Evolutionary conservation across 2,797 vertebrate species (phyloP).

Genomic region (Alca torda): DNA sequence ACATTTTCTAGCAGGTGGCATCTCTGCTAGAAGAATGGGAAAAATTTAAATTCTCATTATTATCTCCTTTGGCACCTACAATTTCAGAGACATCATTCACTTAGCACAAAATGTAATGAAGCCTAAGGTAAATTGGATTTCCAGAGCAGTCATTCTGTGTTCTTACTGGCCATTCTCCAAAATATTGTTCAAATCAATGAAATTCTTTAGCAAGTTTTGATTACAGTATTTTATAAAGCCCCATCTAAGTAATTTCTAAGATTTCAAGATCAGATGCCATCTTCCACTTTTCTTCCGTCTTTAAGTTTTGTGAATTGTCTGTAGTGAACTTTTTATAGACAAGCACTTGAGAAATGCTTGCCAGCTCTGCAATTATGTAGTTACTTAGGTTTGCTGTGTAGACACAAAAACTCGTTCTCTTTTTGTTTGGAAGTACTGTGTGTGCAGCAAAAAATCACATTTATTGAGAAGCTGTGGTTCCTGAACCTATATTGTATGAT

Average conservation of each 20-base stretch:
- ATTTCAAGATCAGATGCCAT: background rate
- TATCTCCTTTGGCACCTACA: background rate
- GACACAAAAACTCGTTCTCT: background rate
- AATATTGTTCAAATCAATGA: background rate
- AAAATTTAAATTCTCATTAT: background rate
- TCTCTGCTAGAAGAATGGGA: background rate
- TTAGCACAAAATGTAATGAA: background rate
- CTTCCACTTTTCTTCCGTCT: background rate
- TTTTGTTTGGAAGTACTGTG: background rate
- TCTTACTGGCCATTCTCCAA: background rate
- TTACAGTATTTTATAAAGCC: background rate
- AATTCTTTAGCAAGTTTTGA: background rate
- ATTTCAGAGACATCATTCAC: background rate
- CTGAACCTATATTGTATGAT: background rate
- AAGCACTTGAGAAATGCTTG: background rate
- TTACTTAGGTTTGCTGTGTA: background rate
- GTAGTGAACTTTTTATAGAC: background rate
- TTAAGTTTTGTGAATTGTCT: background rate
- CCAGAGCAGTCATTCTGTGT: background rate
- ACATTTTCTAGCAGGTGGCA: background rate
- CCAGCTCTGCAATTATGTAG: background rate
- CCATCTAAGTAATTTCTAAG: background rate
- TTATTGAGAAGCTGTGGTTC: background rate
- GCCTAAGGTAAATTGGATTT: background rate
- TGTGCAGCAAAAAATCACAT: background rate